These are phyloP conservation scores for Ptychadena robeensis DNA, from an alignment of 2,797 vertebrate genomes.

Conservation along the genomic window DNA sequence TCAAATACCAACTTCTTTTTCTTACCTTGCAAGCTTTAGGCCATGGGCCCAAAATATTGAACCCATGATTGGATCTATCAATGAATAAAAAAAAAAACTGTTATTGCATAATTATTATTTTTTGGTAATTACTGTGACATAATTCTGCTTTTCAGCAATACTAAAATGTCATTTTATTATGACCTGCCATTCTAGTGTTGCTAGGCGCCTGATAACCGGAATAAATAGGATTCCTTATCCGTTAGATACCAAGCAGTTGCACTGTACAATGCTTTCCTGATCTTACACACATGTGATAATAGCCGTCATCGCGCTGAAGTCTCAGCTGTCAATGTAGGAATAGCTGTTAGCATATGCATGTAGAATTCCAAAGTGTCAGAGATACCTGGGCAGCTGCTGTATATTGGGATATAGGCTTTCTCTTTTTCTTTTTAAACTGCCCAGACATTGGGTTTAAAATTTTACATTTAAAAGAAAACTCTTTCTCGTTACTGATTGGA, in stretches of 20 bases:
- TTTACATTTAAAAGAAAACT: too few species aligned
- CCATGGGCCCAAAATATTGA: too few species aligned
- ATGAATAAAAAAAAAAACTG: too few species aligned
- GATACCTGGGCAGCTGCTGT: background rate
- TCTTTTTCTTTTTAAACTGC: too few species aligned
- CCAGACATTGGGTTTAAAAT: too few species aligned
- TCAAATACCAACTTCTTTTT: too few species aligned
- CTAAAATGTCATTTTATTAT: background rate
- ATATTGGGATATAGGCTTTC: background rate
- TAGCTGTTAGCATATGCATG: constrained; percentile 17
- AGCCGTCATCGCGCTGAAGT: background rate
- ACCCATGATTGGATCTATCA: too few species aligned
- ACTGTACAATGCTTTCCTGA: background rate
- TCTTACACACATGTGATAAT: background rate
- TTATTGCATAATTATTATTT: too few species aligned
- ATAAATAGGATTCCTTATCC: background rate
- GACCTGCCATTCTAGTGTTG: background rate
- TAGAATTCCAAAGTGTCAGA: background rate
- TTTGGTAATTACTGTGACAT: too few species aligned
- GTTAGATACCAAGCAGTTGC: background rate
- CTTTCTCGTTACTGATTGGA: too few species aligned
- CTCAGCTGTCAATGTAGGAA: constrained; percentile 9
- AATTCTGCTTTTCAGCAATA: too few species aligned
- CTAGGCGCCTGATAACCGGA: background rate
- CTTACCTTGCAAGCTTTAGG: too few species aligned